Conservation (phyloP, 2,888 invertebrate genomes). For the Sminthurides aquaticus region DNA sequence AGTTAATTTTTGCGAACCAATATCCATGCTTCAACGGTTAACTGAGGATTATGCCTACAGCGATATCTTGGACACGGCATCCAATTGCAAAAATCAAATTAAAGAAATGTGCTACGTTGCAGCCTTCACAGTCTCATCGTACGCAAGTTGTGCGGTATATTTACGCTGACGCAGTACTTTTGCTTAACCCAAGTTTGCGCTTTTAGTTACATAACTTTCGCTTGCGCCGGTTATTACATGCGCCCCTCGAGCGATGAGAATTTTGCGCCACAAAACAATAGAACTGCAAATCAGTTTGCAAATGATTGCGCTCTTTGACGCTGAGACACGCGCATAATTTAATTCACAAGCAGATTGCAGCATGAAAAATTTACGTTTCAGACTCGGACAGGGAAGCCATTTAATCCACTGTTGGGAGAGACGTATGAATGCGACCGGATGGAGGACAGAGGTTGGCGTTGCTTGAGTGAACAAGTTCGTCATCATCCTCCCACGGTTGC, state of each 20-base stretch:
- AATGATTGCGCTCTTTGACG: too few species aligned
- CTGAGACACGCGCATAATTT: too few species aligned
- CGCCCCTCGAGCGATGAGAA: too few species aligned
- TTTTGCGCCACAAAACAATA: too few species aligned
- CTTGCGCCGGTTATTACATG: too few species aligned
- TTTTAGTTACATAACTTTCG: not conserved
- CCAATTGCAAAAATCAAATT: conserved; percentile 70
- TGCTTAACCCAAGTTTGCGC: not conserved
- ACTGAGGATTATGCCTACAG: conserved; percentile 98
- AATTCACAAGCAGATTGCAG: too few species aligned
- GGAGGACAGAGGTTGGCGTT: conserved; percentile 90
- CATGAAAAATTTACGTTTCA: too few species aligned
- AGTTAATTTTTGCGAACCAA: conserved; percentile 95
- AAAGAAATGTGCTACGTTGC: conserved; percentile 95
- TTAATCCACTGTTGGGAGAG: conserved; percentile 92
- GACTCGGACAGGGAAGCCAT: conserved; percentile 82
- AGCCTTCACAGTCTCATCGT: conserved; percentile 86
- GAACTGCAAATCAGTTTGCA: too few species aligned
- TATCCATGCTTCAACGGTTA: conserved; percentile 95
- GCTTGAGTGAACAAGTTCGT: conserved; percentile 90
- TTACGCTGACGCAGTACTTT: not conserved
- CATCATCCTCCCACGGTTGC: conserved; percentile 99
- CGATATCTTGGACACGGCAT: conserved; percentile 76
- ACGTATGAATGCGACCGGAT: conserved; percentile 94
- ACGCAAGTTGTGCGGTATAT: conserved; percentile 64